Percentiles rank a stretch among this genome's conserved stretches.
Conservation (phyloP, 2,888 invertebrate species). For the Drosophila cyrtoloma region DNA sequence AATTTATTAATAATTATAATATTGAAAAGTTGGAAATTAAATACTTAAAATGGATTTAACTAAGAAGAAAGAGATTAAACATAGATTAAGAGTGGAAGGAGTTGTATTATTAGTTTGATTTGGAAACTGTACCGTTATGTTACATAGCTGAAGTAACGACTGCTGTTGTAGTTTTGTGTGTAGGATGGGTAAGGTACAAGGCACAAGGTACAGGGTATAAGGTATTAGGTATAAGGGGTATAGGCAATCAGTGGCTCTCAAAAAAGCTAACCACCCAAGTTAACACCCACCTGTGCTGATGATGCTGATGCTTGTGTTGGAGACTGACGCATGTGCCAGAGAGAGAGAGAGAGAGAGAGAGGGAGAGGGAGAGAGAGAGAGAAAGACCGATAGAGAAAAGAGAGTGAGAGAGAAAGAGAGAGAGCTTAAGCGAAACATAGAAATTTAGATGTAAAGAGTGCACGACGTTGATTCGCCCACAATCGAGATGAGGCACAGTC, state of each 20-base stretch:
- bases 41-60: background rate
- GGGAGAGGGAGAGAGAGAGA: background rate
- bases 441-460: conserved; percentile 20
- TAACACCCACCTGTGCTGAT: conserved; percentile 63
- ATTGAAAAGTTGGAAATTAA: background rate
- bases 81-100: background rate
- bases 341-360: background rate
- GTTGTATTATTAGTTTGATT: background rate
- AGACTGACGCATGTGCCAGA: conserved; percentile 2
- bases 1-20: background rate
- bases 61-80: background rate
- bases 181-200: background rate
- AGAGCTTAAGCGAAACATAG: conserved; percentile 2
- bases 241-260: conserved; percentile 49
- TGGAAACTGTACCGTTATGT: conserved; percentile 5
- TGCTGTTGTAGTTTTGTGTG: conserved; percentile 12
- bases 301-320: background rate
- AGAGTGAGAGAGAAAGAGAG: background rate
- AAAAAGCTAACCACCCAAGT: conserved; percentile 43
- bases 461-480: conserved; percentile 65
- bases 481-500: conserved; percentile 27
- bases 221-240: background rate
- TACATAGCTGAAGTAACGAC: background rate
- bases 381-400: too few species aligned
- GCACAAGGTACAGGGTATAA: background rate